Evolutionary conservation across 2,888 invertebrate species (phyloP).

Genomic region (Aleiodes alternator): DNA sequence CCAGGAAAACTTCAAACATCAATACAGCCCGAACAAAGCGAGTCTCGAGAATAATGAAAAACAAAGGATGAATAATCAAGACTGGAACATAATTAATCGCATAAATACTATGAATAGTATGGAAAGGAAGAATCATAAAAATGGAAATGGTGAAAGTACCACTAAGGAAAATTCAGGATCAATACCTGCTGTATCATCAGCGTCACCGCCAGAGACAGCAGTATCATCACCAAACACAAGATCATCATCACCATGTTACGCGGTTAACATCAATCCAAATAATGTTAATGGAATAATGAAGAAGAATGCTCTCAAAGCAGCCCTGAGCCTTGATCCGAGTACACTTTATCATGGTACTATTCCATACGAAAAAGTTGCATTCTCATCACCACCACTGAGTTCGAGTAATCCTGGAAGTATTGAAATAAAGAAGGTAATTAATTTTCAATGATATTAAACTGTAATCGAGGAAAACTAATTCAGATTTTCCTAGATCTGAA

Average conservation of each 20-base stretch:
- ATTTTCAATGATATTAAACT: not conserved
- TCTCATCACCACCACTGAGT: constrained; percentile 66
- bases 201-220: constrained; percentile 62
- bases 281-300: constrained; percentile 70
- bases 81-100: constrained; percentile 7
- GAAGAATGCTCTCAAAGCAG: constrained; percentile 72
- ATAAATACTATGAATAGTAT: not conserved
- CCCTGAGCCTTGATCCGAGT: constrained; percentile 74
- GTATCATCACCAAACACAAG: constrained; percentile 70
- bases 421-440: constrained; percentile 65
- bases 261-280: constrained; percentile 55
- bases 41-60: not conserved
- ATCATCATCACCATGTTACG: constrained; percentile 68
- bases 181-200: constrained; percentile 57
- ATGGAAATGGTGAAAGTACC: constrained; percentile 65
- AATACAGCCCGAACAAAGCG: not conserved
- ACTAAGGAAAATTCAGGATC: constrained; percentile 68
- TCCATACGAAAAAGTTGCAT: constrained; percentile 71
- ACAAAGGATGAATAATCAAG: not conserved
- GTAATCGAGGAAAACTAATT: too few relatives aligned
- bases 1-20: not conserved
- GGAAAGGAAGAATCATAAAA: constrained; percentile 52
- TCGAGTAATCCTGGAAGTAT: constrained; percentile 66
- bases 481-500: too few relatives aligned
- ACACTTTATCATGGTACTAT: constrained; percentile 69